These are phyloP conservation scores for Halesus radiatus DNA, from an alignment of 1,140 invertebrate genomes.

Conservation along the genomic window DNA sequence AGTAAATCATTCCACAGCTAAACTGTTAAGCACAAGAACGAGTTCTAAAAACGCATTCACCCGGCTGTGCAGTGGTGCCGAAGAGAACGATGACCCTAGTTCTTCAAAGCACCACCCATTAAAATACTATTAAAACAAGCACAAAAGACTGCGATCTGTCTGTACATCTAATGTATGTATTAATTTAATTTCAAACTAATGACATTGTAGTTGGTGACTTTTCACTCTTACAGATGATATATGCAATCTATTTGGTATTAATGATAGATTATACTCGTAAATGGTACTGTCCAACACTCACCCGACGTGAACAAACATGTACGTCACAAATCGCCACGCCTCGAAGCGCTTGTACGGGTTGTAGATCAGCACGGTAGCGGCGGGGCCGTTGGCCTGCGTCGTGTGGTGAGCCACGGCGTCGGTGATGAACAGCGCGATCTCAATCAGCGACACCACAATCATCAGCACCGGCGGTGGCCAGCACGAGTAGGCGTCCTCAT, in stretches of 20 bases:
- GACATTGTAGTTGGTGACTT: too few species aligned
- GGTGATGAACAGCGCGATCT: slow-evolving; percentile 79
- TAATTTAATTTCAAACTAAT: too few species aligned
- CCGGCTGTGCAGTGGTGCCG: too few species aligned
- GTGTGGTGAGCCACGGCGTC: slow-evolving; percentile 71
- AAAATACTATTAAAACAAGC: too few species aligned
- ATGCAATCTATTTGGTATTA: too few species aligned
- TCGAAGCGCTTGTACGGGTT: slow-evolving; percentile 89
- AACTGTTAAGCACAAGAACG: too few species aligned
- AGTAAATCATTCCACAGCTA: too few species aligned
- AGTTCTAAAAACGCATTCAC: too few species aligned
- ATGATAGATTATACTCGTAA: too few species aligned
- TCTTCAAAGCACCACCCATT: too few species aligned
- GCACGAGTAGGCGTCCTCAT: slow-evolving; percentile 89
- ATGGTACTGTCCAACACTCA: slow-evolving; percentile 64
- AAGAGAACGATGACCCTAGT: too few species aligned
- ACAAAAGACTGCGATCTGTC: background rate
- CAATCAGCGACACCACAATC: slow-evolving; percentile 81
- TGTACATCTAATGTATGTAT: too few species aligned
- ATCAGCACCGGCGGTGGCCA: slow-evolving; percentile 90
- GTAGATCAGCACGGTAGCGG: slow-evolving; percentile 87
- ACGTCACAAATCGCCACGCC: slow-evolving; percentile 93
- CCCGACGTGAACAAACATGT: slow-evolving; percentile 98
- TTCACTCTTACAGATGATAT: background rate
- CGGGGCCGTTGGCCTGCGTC: slow-evolving; percentile 77